Evolutionary conservation across 2,888 invertebrate genomes (phyloP).

Genomic region (Axea sp.): DNA sequence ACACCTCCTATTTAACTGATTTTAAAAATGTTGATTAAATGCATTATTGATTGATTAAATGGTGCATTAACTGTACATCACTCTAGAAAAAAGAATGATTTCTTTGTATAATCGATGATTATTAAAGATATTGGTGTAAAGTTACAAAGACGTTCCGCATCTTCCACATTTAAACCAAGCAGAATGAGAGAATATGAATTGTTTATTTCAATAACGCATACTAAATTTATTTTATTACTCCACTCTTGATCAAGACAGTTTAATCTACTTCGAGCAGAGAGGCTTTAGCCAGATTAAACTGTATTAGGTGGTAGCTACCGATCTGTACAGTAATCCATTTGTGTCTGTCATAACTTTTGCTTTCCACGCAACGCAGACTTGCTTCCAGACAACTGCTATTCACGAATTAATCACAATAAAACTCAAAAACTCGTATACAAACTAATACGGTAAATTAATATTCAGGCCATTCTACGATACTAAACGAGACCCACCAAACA

Average conservation of each 20-base stretch:
- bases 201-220: background rate
- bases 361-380: slow-evolving; percentile 23
- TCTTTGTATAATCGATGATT: too few relatives aligned
- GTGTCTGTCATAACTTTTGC: slow-evolving; percentile 57
- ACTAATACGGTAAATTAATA: background rate
- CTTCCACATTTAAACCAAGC: too few relatives aligned
- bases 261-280: slow-evolving; percentile 45
- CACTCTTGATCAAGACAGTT: slow-evolving; percentile 34
- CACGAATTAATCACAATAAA: slow-evolving; percentile 32
- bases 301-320: slow-evolving; percentile 39
- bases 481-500: too few relatives aligned
- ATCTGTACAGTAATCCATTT: slow-evolving; percentile 52
- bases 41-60: too few relatives aligned
- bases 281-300: slow-evolving; percentile 46
- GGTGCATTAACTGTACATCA: too few relatives aligned
- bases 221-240: slow-evolving; percentile 27
- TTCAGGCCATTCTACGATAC: too few relatives aligned
- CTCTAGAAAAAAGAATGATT: too few relatives aligned
- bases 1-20: too few relatives aligned
- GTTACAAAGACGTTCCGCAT: too few relatives aligned
- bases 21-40: too few relatives aligned
- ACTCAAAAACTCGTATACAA: slow-evolving; percentile 12
- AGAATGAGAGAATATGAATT: too few relatives aligned
- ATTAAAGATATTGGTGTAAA: too few relatives aligned
- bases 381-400: slow-evolving; percentile 44